Evolutionary conservation across 2,113 vertebrate species (phyloP).

Genomic region (Scalopus aquaticus): DNA sequence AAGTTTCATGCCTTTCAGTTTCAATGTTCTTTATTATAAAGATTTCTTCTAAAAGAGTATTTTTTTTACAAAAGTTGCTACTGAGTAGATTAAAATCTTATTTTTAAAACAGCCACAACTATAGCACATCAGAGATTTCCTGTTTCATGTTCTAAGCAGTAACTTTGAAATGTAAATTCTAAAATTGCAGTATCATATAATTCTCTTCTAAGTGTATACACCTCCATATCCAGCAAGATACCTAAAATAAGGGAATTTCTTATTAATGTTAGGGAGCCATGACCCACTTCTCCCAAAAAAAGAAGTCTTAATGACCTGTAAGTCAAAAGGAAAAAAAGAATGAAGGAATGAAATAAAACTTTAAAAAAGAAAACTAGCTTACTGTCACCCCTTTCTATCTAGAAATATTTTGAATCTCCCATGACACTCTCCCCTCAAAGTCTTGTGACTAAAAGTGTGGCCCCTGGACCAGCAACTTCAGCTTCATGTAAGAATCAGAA

Average conservation of each 20-base stretch:
- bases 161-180: constrained; percentile 18
- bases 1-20: background rate
- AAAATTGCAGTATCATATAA: constrained; percentile 13
- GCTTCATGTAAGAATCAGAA: background rate
- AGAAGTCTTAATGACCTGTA: background rate
- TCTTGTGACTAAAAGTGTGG: background rate
- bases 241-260: background rate
- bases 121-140: background rate
- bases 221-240: background rate
- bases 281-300: background rate
- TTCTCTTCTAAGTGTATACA: background rate
- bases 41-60: background rate
- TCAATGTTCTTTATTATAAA: background rate
- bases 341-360: background rate
- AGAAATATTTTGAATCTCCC: background rate
- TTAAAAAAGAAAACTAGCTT: background rate
- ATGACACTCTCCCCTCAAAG: background rate
- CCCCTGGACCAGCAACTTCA: background rate
- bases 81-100: too few species aligned
- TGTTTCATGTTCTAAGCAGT: constrained; percentile 4
- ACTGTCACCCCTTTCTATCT: background rate
- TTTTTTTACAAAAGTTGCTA: too few species aligned
- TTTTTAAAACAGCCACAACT: too few species aligned
- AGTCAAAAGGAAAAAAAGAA: background rate
- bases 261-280: background rate